These are phyloP conservation scores for Cyaniris semiargus DNA, from an alignment of 2,888 invertebrate genomes.

Conservation along the genomic window DNA sequence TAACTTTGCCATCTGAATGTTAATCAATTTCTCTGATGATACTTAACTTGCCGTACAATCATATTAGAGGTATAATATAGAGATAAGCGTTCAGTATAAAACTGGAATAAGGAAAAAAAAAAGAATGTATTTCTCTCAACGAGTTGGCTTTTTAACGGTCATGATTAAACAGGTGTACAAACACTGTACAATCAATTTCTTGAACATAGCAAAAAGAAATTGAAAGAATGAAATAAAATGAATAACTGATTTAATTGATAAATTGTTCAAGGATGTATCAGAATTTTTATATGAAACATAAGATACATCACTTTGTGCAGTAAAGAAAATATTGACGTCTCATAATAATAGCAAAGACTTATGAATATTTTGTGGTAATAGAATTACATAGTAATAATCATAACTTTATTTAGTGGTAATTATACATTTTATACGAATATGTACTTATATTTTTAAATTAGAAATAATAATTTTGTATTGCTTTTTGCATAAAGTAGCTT, in stretches of 20 bases:
- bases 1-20: no score
- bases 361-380: conserved; percentile 3
- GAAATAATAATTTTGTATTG: neutral
- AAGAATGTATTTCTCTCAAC: no score
- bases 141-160: no score
- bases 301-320: neutral
- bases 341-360: conserved; percentile 6
- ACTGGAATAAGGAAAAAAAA: no score
- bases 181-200: no score
- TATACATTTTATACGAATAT: conserved; percentile 14
- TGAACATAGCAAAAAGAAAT: no score
- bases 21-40: no score
- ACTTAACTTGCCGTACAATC: no score
- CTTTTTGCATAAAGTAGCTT: neutral
- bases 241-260: neutral
- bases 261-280: neutral
- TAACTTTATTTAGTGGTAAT: neutral
- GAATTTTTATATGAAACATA: neutral
- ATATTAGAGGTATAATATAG: no score
- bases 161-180: no score
- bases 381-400: neutral
- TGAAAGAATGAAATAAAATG: no score
- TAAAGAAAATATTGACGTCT: neutral
- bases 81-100: no score
- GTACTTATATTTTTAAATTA: conserved; percentile 6